Percentiles rank a stretch among this genome's conserved stretches.
These are phyloP conservation scores for Axinella damicornis DNA, from an alignment of 37 sponge, comb jelly and placozoan genomes.

Conservation along the genomic window DNA sequence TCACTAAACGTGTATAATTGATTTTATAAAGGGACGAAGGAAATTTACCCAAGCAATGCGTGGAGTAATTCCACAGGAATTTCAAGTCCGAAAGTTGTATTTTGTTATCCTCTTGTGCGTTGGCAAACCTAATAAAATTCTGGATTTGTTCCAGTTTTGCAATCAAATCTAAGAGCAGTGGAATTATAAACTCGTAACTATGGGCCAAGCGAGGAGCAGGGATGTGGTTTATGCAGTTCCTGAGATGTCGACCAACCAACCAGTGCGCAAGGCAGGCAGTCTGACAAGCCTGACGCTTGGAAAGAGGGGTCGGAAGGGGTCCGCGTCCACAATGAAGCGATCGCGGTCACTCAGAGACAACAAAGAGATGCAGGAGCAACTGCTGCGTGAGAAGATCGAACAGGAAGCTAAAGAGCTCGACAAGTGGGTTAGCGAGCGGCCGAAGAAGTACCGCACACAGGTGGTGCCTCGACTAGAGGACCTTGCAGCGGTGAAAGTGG, in stretches of 20 bases:
- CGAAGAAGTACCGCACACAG: background rate
- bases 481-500: conserved; percentile 46
- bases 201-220: conserved; percentile 65
- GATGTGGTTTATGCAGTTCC: conserved; percentile 41
- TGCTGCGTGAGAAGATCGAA: conserved; percentile 61
- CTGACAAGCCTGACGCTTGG: conserved; percentile 50
- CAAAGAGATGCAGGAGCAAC: conserved; percentile 54
- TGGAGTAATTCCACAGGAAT: too few species aligned
- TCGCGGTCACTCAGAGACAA: conserved; percentile 44
- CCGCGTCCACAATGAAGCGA: conserved; percentile 18
- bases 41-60: too few species aligned
- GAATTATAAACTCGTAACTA: background rate
- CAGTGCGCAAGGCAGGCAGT: conserved; percentile 52
- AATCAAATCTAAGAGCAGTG: too few species aligned
- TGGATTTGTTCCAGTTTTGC: too few species aligned
- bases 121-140: too few species aligned
- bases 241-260: conserved; percentile 23
- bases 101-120: too few species aligned
- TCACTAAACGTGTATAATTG: too few species aligned
- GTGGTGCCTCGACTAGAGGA: conserved; percentile 50
- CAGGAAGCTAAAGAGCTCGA: conserved; percentile 64
- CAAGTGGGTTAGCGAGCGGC: conserved; percentile 68
- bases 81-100: too few species aligned
- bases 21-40: too few species aligned
- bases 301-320: conserved; percentile 29